Conservation (phyloP, 2,888 invertebrate species). For the Homarus gammarus region DNA sequence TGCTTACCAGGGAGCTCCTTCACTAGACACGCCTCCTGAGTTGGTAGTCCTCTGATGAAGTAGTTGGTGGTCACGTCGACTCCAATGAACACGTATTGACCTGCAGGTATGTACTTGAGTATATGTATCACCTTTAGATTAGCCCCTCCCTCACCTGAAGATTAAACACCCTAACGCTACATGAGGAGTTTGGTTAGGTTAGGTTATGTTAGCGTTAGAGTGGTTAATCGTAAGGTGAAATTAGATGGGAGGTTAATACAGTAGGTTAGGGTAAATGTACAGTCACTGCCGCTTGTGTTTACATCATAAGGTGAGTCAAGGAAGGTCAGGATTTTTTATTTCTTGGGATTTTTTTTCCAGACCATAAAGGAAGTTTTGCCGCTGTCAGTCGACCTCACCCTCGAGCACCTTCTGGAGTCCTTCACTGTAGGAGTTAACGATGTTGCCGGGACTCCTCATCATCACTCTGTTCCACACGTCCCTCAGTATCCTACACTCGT, state of each 20-base stretch:
- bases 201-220: too few species aligned
- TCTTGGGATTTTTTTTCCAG: not conserved
- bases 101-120: too few species aligned
- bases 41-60: slow-evolving; percentile 55
- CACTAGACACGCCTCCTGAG: slow-evolving; percentile 57
- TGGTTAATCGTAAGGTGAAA: too few species aligned
- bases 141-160: too few species aligned
- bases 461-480: slow-evolving; percentile 67
- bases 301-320: not conserved
- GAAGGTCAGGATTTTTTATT: not conserved
- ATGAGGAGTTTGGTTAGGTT: too few species aligned
- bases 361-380: not conserved
- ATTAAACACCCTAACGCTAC: too few species aligned
- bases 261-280: not conserved
- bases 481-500: slow-evolving; percentile 64
- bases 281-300: not conserved
- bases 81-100: slow-evolving; percentile 75
- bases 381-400: slow-evolving; percentile 42
- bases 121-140: too few species aligned
- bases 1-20: slow-evolving; percentile 64
- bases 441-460: slow-evolving; percentile 44
- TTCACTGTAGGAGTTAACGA: slow-evolving; percentile 62
- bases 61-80: slow-evolving; percentile 71
- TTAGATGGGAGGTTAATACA: too few species aligned
- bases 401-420: slow-evolving; percentile 59